A percentile compares a stretch with the other conserved stretches of the same genome.
Evolutionary conservation across 2,888 invertebrate species (phyloP).

Genomic region (Dolomedes plantarius): DNA sequence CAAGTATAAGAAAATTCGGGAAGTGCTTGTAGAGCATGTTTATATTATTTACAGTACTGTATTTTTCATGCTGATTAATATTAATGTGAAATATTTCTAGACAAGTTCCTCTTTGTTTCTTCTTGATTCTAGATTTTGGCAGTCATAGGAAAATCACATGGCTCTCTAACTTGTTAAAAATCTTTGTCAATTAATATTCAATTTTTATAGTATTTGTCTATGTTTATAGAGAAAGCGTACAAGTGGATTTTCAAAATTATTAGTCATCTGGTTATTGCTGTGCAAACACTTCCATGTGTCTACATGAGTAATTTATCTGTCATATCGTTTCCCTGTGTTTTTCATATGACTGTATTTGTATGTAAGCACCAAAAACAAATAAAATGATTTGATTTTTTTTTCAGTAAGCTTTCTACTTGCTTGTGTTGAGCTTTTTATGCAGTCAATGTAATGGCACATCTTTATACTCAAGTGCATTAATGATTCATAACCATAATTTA

Average conservation of each 20-base stretch:
- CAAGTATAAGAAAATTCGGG: slow-evolving; percentile 56
- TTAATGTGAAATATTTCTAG: slow-evolving; percentile 70
- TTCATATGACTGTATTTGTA: slow-evolving; percentile 72
- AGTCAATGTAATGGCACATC: slow-evolving; percentile 9
- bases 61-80: slow-evolving; percentile 70
- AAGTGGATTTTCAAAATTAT: slow-evolving; percentile 19
- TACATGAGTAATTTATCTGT: slow-evolving; percentile 68
- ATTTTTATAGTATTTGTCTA: too few relatives aligned
- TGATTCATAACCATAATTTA: slow-evolving; percentile 1
- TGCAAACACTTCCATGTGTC: slow-evolving; percentile 70
- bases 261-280: slow-evolving; percentile 66
- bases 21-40: slow-evolving; percentile 72
- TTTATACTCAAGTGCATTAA: slow-evolving; percentile 17
- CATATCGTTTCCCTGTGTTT: slow-evolving; percentile 70
- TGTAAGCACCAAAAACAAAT: slow-evolving; percentile 69
- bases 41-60: slow-evolving; percentile 69
- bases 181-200: slow-evolving; percentile 1
- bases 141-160: slow-evolving; percentile 70
- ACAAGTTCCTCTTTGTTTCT: slow-evolving; percentile 63
- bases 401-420: slow-evolving; percentile 36
- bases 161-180: slow-evolving; percentile 31
- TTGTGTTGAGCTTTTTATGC: slow-evolving; percentile 19
- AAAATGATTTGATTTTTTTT: slow-evolving; percentile 55
- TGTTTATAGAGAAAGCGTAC: not conserved
- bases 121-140: slow-evolving; percentile 56